Evolutionary conservation across 1,140 invertebrate genomes (phyloP), one percentile per base, ranked within the genome.

Genomic region (Solenopsis invicta): DNA sequence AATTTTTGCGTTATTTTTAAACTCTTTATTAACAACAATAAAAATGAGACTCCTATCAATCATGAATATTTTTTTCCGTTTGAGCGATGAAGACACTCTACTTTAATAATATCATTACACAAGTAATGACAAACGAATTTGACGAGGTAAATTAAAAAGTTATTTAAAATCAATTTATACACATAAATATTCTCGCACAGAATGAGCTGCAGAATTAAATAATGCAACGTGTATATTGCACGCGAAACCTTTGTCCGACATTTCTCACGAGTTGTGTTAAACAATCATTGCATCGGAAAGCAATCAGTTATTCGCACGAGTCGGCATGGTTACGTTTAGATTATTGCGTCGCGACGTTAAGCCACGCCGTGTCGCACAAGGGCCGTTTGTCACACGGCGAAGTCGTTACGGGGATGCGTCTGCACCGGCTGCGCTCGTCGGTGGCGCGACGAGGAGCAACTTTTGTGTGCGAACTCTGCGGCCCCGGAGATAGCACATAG

Each of bases 381-480:
- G 41, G 18, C 37, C 82, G 82, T 88, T 91, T 86, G 88, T 91
- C 89, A 64, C n/a, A 72, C 12, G 54, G 50, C 64, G 54, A 90
- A 86, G 89, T 88, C 78, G 86, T 88, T 86, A 78, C 61, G 67
- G 54, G 52, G 54, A 85, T 59, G 78, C 29, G 50, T 21, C 76
- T 78, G 48, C 61, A 61, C 45, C 75, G 78, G 82, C 48, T 62
- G 81, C 10, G 45, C 66, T 87, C 78, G 78, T 84, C 74, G 59
- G 21, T 21, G 24, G 41, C 56, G 59, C 45, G 54, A 16, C 50
- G 59, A 86, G 50, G 59, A 62, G 37, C 54, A 56, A 88, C 52
- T 88, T 86, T 86, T 74, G 85, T 90, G 66, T 29, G 69, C 34
- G 77, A 75, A 88, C 76, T 88, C 81, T 85, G 86, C 76, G 81